Conservation (phyloP, 2,888 invertebrate genomes). For the Chrysotoxum bicinctum region DNA sequence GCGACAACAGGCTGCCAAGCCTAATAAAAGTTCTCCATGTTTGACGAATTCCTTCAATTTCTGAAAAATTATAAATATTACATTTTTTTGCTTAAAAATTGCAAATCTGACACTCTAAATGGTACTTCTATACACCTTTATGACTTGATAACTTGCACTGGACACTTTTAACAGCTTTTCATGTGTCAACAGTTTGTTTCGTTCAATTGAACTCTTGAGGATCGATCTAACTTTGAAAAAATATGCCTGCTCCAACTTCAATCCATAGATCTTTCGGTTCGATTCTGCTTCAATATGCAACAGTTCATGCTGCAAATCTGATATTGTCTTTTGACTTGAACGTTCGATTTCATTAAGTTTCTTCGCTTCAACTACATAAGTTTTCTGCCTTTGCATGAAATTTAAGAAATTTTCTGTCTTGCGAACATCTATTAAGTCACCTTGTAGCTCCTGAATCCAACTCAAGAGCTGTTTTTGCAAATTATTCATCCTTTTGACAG, state of each 20-base stretch:
- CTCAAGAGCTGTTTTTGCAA: constrained; percentile 75
- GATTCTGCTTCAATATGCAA: constrained; percentile 75
- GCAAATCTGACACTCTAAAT: background rate
- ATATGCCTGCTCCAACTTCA: constrained; percentile 77
- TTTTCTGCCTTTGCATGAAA: constrained; percentile 77
- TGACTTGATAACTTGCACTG: constrained; percentile 76
- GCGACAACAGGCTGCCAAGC: constrained; percentile 77
- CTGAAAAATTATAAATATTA: constrained; percentile 73
- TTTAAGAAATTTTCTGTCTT: constrained; percentile 76
- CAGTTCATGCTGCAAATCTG: constrained; percentile 74
- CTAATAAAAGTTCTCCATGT: constrained; percentile 77
- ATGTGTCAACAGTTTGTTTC: constrained; percentile 74
- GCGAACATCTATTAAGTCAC: constrained; percentile 75
- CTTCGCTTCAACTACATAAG: constrained; percentile 75
- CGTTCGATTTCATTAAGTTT: constrained; percentile 75
- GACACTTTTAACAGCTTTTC: constrained; percentile 76
- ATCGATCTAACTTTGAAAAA: constrained; percentile 76
- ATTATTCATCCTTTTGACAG: constrained; percentile 75
- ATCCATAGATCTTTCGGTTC: constrained; percentile 75
- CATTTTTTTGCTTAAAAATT: too few species aligned
- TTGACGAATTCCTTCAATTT: constrained; percentile 75
- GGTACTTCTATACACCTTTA: constrained; percentile 74
- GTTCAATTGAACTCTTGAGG: constrained; percentile 76
- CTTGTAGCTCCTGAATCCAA: constrained; percentile 75
- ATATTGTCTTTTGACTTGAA: constrained; percentile 49